phyloP scores from a whole-genome alignment of 2,113 vertebrate genomes.

The Seriola quinqueradiata region DNA sequence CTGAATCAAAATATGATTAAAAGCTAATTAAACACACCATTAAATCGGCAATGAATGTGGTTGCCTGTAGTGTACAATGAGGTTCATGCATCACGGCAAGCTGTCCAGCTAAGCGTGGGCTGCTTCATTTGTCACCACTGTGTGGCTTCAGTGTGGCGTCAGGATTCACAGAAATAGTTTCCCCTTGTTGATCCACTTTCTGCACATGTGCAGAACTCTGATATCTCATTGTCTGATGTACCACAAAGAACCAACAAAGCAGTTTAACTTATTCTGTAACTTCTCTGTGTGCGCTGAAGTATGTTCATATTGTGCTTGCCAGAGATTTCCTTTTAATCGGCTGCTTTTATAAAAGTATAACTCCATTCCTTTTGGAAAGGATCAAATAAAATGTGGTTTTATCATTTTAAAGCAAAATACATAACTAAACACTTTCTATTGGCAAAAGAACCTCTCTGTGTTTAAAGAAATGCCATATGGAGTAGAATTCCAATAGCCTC shows the following conservation, averaged over 20 bases:
- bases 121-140: slow-evolving; percentile 49
- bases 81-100: slow-evolving; percentile 62
- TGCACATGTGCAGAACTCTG: background rate
- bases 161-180: slow-evolving; percentile 22
- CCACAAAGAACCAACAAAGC: background rate
- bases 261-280: slow-evolving; percentile 18
- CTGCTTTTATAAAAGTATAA: background rate
- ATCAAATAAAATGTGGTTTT: slow-evolving; percentile 16
- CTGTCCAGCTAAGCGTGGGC: slow-evolving; percentile 42
- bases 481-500: background rate
- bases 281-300: slow-evolving; percentile 10
- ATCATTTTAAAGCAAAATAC: slow-evolving; percentile 21
- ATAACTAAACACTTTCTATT: background rate
- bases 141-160: slow-evolving; percentile 15
- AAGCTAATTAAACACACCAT: slow-evolving; percentile 73
- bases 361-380: background rate
- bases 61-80: slow-evolving; percentile 50
- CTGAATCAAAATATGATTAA: slow-evolving; percentile 67
- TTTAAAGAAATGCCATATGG: background rate
- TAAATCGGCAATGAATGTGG: slow-evolving; percentile 61
- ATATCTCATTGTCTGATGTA: background rate
- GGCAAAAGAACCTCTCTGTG: background rate
- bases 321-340: slow-evolving; percentile 34
- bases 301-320: slow-evolving; percentile 19
- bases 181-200: background rate